phyloP scores from a whole-genome alignment of 1,140 invertebrate genomes.

The Papilio polyxenes region DNA sequence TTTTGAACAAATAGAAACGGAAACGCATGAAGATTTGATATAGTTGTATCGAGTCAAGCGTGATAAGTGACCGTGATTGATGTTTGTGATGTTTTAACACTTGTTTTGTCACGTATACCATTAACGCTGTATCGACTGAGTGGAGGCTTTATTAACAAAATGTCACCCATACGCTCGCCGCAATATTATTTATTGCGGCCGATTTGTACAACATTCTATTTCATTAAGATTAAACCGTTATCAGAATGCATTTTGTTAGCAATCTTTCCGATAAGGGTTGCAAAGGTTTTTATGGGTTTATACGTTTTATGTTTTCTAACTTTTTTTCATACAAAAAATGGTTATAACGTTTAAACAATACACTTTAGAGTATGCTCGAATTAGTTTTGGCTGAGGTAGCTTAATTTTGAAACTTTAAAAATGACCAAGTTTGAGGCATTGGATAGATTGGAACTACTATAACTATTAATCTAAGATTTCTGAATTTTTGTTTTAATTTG shows the following conservation, averaged over 20 bases:
- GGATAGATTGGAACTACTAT: too few relatives aligned
- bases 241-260: not conserved
- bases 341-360: too few relatives aligned
- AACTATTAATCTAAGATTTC: too few relatives aligned
- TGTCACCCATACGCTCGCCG: not conserved
- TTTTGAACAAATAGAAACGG: conserved; percentile 10
- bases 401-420: too few relatives aligned
- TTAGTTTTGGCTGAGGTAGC: too few relatives aligned
- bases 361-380: too few relatives aligned
- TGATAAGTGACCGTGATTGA: conserved; percentile 33
- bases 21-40: not conserved
- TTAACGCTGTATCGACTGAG: conserved; percentile 34
- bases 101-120: conserved; percentile 39
- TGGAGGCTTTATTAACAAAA: conserved; percentile 26
- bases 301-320: too few relatives aligned
- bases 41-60: conserved; percentile 1
- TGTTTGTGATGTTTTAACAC: conserved; percentile 14
- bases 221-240: not conserved
- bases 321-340: too few relatives aligned
- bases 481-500: too few relatives aligned
- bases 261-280: not conserved
- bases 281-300: too few relatives aligned
- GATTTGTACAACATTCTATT: conserved; percentile 11
- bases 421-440: too few relatives aligned
- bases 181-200: conserved; percentile 17